A percentile compares a stretch with the other conserved stretches of the same genome.
Conservation (phyloP, 2,888 invertebrate species). For the Conops quadrifasciatus region DNA sequence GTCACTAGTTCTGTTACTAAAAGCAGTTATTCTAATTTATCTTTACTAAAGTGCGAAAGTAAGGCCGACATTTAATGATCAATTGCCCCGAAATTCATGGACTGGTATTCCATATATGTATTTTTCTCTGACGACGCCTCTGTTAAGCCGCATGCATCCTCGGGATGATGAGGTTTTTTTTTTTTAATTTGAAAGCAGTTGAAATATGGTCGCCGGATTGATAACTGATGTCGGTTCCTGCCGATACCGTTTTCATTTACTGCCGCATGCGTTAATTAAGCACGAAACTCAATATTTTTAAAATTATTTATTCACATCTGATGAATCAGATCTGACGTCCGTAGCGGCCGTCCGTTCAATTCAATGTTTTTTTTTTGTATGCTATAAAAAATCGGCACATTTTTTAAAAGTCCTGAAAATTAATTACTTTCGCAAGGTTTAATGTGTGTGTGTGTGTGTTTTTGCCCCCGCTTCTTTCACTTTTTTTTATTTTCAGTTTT, state of each 20-base stretch:
- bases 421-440: background rate
- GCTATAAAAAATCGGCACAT: too few species aligned
- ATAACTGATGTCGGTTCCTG: background rate
- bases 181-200: background rate
- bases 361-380: too few species aligned
- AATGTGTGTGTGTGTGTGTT: too few species aligned
- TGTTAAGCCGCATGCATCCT: background rate
- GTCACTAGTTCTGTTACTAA: too few species aligned
- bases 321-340: too few species aligned
- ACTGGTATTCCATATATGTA: too few species aligned
- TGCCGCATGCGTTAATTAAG: slow-evolving; percentile 24
- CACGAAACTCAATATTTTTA: slow-evolving; percentile 25
- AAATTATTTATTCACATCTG: slow-evolving; percentile 5
- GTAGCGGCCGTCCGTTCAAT: too few species aligned
- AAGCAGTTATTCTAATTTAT: too few species aligned
- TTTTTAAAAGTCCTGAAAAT: too few species aligned
- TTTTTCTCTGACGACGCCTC: background rate
- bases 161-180: background rate
- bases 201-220: background rate
- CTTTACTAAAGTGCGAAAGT: too few species aligned
- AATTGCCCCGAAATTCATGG: too few species aligned
- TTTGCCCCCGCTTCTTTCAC: background rate
- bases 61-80: too few species aligned
- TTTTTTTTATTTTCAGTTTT: slow-evolving; percentile 45
- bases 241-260: background rate